These are phyloP conservation scores for Ceratoteleas bidentatus DNA, from an alignment of 1,140 invertebrate species.

Conservation along the genomic window DNA sequence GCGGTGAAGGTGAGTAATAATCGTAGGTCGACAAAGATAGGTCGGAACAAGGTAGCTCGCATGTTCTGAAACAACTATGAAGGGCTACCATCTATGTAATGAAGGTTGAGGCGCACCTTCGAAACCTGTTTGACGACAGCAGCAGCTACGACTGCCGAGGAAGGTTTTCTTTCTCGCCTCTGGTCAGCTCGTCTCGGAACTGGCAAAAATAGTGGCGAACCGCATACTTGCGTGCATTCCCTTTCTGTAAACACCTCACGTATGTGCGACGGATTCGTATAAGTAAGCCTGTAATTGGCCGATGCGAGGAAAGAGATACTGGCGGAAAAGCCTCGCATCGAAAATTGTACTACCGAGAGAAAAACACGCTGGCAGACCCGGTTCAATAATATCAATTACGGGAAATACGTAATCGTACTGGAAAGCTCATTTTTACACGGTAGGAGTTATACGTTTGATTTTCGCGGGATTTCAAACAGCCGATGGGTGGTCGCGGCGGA, in stretches of 20 bases:
- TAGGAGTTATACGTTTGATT: conserved; percentile 29
- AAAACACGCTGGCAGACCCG: conserved; percentile 36
- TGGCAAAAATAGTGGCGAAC: conserved; percentile 69
- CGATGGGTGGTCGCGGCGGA: conserved; percentile 15
- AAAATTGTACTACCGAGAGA: conserved; percentile 43
- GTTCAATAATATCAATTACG: conserved; percentile 42
- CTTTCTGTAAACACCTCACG: conserved; percentile 65
- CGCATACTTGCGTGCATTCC: conserved; percentile 61
- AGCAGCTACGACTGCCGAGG: conserved; percentile 54
- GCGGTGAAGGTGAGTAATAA: conserved; percentile 56
- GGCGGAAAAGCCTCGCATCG: conserved; percentile 43
- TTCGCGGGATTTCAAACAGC: conserved; percentile 31
- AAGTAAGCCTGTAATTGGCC: conserved; percentile 56
- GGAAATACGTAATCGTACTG: conserved; percentile 39
- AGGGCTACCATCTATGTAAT: conserved; percentile 67
- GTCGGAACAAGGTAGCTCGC: conserved; percentile 58
- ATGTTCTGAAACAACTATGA: conserved; percentile 62
- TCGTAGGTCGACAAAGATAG: conserved; percentile 60
- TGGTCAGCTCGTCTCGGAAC: conserved; percentile 50
- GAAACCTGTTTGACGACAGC: conserved; percentile 77
- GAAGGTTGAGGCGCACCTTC: conserved; percentile 57
- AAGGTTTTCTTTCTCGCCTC: conserved; percentile 63
- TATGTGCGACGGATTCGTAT: conserved; percentile 56
- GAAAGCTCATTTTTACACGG: conserved; percentile 33
- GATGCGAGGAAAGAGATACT: conserved; percentile 49